These are phyloP conservation scores for Neelides sp. DNA, from an alignment of 1,140 invertebrate genomes.

Conservation along the genomic window DNA sequence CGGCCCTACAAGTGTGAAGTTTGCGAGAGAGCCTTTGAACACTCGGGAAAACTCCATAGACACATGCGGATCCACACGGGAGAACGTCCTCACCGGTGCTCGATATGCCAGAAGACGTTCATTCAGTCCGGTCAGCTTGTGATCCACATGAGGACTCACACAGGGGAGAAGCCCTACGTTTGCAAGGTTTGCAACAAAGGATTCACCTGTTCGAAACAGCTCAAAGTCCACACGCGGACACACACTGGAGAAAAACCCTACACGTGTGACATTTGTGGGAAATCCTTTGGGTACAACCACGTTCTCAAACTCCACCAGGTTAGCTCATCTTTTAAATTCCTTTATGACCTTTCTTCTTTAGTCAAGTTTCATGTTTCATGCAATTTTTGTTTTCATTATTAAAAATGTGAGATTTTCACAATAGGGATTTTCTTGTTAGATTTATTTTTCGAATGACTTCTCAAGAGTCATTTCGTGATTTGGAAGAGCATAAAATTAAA, in stretches of 20 bases:
- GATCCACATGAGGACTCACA: conserved; percentile 62
- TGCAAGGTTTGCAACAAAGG: conserved; percentile 53
- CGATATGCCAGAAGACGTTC: conserved; percentile 71
- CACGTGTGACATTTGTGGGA: conserved; percentile 60
- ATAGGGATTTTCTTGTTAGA: not conserved
- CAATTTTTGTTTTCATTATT: not conserved
- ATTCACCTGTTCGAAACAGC: conserved; percentile 78
- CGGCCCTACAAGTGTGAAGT: conserved; percentile 71
- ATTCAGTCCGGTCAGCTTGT: conserved; percentile 67
- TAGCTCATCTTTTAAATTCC: conserved; percentile 6
- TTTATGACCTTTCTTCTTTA: not conserved
- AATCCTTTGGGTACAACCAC: conserved; percentile 76
- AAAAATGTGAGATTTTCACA: not conserved
- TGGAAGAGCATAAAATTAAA: no score
- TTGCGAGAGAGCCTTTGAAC: conserved; percentile 80
- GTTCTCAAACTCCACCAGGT: conserved; percentile 62
- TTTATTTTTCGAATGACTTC: no score
- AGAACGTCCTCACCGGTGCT: conserved; percentile 68
- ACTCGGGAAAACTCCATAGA: conserved; percentile 78
- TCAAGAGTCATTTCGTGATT: no score
- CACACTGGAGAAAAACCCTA: conserved; percentile 71
- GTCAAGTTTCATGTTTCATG: not conserved
- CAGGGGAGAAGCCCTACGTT: conserved; percentile 80
- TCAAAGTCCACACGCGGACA: conserved; percentile 72
- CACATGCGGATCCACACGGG: conserved; percentile 76